A percentile compares a stretch with the other conserved stretches of the same genome.
Evolutionary conservation across 2,113 vertebrate species (phyloP).

Genomic region (Electrona antarctica): DNA sequence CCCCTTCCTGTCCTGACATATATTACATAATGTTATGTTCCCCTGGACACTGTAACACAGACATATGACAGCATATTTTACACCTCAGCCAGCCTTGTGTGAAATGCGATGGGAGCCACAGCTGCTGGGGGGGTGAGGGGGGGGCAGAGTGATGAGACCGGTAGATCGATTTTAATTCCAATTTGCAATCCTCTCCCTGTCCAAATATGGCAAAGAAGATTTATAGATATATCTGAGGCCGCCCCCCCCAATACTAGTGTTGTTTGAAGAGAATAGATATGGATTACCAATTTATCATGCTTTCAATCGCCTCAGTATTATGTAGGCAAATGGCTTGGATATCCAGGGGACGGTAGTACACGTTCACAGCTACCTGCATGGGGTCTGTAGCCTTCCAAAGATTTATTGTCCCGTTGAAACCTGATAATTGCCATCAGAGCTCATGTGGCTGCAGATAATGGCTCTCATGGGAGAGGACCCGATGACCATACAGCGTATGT

Average conservation of each 20-base stretch:
- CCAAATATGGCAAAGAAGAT: constrained; percentile 28
- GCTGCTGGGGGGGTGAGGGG: constrained; percentile 3
- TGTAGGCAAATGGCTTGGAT: neutral
- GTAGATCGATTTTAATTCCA: constrained; percentile 56
- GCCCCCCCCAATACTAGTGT: constrained; percentile 2
- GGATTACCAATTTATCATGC: neutral
- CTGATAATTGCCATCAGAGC: constrained; percentile 27
- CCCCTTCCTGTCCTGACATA: neutral
- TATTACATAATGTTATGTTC: constrained; percentile 21
- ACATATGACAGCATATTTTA: constrained; percentile 22
- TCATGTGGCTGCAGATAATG: constrained; percentile 21
- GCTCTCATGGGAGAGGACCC: constrained; percentile 27
- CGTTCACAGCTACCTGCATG: neutral
- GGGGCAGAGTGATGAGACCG: neutral
- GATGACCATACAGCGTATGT: constrained; percentile 2
- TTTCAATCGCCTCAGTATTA: neutral
- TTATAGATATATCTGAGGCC: neutral
- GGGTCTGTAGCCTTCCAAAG: neutral
- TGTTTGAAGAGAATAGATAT: neutral
- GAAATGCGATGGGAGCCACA: constrained; percentile 17
- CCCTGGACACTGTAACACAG: constrained; percentile 19
- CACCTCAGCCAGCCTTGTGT: neutral
- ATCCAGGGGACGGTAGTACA: neutral
- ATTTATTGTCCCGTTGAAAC: constrained; percentile 25
- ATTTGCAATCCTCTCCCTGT: constrained; percentile 30